These are phyloP conservation scores for Drosophila tripunctata DNA, from an alignment of 2,888 invertebrate species.

Conservation along the genomic window DNA sequence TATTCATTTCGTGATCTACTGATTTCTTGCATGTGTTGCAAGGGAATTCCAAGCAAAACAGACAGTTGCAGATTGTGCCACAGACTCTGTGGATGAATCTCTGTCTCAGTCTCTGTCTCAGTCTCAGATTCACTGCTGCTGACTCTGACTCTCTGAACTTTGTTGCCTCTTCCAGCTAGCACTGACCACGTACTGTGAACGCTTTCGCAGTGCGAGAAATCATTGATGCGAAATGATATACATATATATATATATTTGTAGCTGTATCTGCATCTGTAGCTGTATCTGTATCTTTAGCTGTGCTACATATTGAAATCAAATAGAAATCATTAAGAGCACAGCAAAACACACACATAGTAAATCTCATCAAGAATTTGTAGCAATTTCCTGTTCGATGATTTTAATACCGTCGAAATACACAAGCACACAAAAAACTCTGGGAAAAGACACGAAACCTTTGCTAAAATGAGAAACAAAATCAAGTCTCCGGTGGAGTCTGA, in stretches of 20 bases:
- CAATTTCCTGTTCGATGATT: conserved; percentile 81
- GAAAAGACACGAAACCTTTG: conserved; percentile 55
- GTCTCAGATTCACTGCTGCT: too few relatives aligned
- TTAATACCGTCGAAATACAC: conserved; percentile 36
- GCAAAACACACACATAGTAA: conserved; percentile 76
- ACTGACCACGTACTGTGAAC: conserved; percentile 68
- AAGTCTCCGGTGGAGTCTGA: conserved; percentile 36
- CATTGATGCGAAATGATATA: conserved; percentile 39
- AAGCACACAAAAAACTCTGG: conserved; percentile 40
- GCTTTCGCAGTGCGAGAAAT: conserved; percentile 37
- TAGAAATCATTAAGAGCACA: conserved; percentile 73
- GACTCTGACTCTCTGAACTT: conserved; percentile 55
- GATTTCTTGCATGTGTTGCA: conserved; percentile 78
- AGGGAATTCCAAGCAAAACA: conserved; percentile 66
- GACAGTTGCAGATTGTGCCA: not conserved
- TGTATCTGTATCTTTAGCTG: not conserved
- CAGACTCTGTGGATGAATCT: conserved; percentile 10
- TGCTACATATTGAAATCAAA: conserved; percentile 70
- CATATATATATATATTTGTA: conserved; percentile 9
- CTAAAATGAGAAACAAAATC: conserved; percentile 26
- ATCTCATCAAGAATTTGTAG: conserved; percentile 78
- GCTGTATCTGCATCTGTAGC: not conserved
- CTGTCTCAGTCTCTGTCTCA: not conserved
- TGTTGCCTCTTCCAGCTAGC: conserved; percentile 61
- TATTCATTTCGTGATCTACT: conserved; percentile 78